Evolutionary conservation across 1,140 invertebrate genomes (phyloP), one percentile per base, ranked within the genome.

Genomic region (Tetragnatha versicolor): DNA sequence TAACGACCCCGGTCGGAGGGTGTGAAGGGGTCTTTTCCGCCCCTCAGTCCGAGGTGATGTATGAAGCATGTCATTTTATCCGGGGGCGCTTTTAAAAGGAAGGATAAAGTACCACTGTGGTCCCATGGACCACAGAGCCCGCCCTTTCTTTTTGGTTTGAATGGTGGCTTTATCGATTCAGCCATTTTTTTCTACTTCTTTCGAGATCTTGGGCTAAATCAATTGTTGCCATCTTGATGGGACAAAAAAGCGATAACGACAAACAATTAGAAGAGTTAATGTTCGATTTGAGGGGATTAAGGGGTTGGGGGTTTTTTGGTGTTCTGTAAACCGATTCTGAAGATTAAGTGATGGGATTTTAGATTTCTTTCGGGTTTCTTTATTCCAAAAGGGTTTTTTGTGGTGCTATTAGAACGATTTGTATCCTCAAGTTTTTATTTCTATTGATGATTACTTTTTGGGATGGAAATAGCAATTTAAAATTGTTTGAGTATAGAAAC

Each of bases 21-120:
- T 3, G 29, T 14, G n/a, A 12, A 22, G 42, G 29, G 22, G 17
- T 20, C 45, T 31, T n/a, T 3, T 2, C 42, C 20, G 17, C 42
- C 45, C 65, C 25, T 68, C 33, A 29, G 29, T 33, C 27, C 47
- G 5, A 7, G n/a, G 47, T 77, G 75, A 77, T 77, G 61, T 77
- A 77, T 77, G 61, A 35, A 35, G 75, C 61, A 7, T 42, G 75
- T 77, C 75, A 77, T 77, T 77, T 77, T 77, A 77, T 77, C 75
- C 68, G 75, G 75, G 75, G 45, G 25, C 37, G 60, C 60, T 47
- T 63, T 25, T 77, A 55, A 77, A 77, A n/a, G n/a, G 61, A 55
- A 77, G 75, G 61, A 77, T 77, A 77, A 66, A 77, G 75, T 27
- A 55, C 75, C 61, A 35, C 60, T 55, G 75, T 68, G 75, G 75